Evolutionary conservation across 2,888 invertebrate species (phyloP), one percentile per base, ranked within the genome.

Genomic region (Lasioglossum pauxillum): DNA sequence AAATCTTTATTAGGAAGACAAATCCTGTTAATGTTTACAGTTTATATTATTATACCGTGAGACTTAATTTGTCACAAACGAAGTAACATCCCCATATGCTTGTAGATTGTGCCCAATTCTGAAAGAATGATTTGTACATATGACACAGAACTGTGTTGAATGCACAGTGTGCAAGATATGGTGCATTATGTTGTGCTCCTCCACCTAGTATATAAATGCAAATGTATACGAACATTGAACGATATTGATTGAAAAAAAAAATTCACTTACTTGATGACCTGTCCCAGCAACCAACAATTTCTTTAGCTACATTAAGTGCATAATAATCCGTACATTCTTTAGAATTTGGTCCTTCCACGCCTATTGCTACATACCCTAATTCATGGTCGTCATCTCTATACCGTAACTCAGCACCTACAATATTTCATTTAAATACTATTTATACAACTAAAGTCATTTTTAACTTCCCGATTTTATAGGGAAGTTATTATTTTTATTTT

Each of bases 41-140:
- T 19, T 44, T n/a, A 27, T 27, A 49, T 49, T 46, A 57, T 57
- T 60, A 71, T 88, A 88, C 88, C 46, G 90, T 84, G 8, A 92
- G 76, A 72, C 93, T 88, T 91, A 94, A 89, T 78, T 87, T 92
- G 0, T 93, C 90, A 0, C 94, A 93, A 5, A 95, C 94, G 78
- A 95, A 96, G 79, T 96, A 96, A 14, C 96, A 92, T 8, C 96
- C 96, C 95, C 96, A 96, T 19, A 96, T 92, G 1, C 96, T 96
- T 1, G 95, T 93, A 80, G 95, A 95, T 12, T 79, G 69, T 69
- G 94, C 89, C 88, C 96, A 96, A 0, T 94, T 90, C 12, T 95
- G 92, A 86, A 96, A 96, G 90, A 96, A 96, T 0, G 96, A 93
- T 87, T 96, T 94, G 78, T 95, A 96, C 53, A 91, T 92, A 35